phyloP scores from a whole-genome alignment of 2,888 invertebrate species.

The Zelleria hepariella region DNA sequence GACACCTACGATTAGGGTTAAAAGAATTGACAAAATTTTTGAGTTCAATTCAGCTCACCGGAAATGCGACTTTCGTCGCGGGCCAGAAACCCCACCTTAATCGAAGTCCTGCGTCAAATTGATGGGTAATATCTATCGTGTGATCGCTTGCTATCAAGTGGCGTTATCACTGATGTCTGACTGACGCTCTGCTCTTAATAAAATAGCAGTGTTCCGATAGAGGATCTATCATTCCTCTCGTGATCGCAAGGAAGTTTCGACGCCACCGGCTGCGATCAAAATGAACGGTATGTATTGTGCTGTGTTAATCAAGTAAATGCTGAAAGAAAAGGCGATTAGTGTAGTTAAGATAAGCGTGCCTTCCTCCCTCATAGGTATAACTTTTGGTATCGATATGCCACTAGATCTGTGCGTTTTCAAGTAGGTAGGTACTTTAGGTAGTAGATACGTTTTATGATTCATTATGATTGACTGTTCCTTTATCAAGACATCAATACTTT shows the following conservation, averaged over 20 bases:
- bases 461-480: too few relatives aligned
- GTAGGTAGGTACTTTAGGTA: too few relatives aligned
- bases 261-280: conserved; percentile 36
- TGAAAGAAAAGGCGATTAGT: too few relatives aligned
- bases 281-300: conserved; percentile 50
- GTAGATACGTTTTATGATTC: too few relatives aligned
- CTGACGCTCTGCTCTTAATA: conserved; percentile 48
- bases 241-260: background rate
- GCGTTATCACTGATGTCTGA: conserved; percentile 34
- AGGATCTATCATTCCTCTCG: conserved; percentile 31
- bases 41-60: too few relatives aligned
- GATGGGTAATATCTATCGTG: conserved; percentile 48
- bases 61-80: conserved; percentile 8
- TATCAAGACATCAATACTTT: too few relatives aligned
- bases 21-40: too few relatives aligned
- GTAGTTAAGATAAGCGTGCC: too few relatives aligned
- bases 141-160: conserved; percentile 29
- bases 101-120: conserved; percentile 26
- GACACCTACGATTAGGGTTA: too few relatives aligned
- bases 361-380: too few relatives aligned
- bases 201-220: conserved; percentile 41
- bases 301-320: background rate
- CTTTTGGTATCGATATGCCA: too few relatives aligned
- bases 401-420: too few relatives aligned
- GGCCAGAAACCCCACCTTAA: conserved; percentile 16